phyloP scores from a whole-genome alignment of 2,113 vertebrate genomes.

The Columba livia region DNA sequence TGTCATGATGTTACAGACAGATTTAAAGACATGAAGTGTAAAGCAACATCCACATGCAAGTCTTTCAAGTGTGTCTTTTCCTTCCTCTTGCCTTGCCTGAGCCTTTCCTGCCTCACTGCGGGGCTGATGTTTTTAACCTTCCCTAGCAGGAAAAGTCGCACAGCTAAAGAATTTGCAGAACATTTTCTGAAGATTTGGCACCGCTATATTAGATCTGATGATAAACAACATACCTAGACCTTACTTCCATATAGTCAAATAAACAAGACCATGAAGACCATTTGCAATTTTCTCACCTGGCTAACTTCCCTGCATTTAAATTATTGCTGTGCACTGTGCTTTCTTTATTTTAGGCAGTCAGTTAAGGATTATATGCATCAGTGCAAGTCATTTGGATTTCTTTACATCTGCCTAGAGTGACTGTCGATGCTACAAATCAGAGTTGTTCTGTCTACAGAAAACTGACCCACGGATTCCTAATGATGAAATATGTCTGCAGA shows the following conservation, averaged over 20 bases:
- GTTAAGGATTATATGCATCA: background rate
- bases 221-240: background rate
- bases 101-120: background rate
- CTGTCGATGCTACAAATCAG: background rate
- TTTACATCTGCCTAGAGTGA: background rate
- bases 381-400: background rate
- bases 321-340: background rate
- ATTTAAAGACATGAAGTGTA: background rate
- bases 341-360: background rate
- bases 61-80: background rate
- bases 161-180: background rate
- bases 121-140: background rate
- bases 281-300: background rate
- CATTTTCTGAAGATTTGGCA: background rate
- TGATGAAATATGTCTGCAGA: background rate
- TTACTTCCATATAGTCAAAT: background rate
- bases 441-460: background rate
- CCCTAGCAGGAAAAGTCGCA: background rate
- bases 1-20: background rate
- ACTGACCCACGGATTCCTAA: background rate
- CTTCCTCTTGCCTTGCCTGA: background rate
- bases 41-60: background rate
- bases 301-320: background rate
- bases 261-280: conserved; percentile 6
- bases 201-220: background rate